Percentiles rank a stretch among this genome's conserved stretches.
Evolutionary conservation across 2,113 vertebrate genomes (phyloP).

Genomic region (Pterocles gutturalis): DNA sequence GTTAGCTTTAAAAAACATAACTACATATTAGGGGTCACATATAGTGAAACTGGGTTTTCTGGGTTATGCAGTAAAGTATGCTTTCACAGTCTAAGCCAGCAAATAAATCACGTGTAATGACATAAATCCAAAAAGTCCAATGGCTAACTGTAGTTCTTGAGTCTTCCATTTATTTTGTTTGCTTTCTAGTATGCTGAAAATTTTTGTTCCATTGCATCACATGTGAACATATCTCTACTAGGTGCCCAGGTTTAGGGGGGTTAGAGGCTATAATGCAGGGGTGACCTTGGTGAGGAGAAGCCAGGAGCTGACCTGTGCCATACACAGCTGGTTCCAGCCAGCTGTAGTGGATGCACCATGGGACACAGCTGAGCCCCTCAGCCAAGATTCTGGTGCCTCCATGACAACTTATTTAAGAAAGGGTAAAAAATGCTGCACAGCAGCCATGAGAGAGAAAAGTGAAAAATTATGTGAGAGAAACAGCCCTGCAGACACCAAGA

Average conservation of each 20-base stretch:
- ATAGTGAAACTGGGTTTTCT: not conserved
- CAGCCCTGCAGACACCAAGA: not conserved
- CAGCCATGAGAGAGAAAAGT: not conserved
- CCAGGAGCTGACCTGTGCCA: not conserved
- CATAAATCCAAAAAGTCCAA: not conserved
- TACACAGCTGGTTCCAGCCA: not conserved
- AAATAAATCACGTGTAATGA: not conserved
- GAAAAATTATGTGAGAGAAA: not conserved
- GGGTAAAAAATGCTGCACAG: not conserved
- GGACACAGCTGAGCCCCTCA: not conserved
- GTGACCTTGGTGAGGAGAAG: not conserved
- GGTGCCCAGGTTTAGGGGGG: rapidly evolving
- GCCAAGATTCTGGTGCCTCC: rapidly evolving
- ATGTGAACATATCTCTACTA: not conserved
- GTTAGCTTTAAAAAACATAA: not conserved
- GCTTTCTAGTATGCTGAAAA: not conserved
- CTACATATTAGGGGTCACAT: not conserved
- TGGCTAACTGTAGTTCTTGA: not conserved
- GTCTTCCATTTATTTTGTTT: not conserved
- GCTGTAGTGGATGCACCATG: rapidly evolving
- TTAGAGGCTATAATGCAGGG: rapidly evolving
- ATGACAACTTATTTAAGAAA: not conserved
- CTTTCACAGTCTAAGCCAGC: not conserved
- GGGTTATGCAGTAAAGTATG: not conserved
- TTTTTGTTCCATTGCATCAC: not conserved